Base-by-base conservation (phyloP, 2,888 invertebrate species). In the Drosophila mettleri region DNA sequence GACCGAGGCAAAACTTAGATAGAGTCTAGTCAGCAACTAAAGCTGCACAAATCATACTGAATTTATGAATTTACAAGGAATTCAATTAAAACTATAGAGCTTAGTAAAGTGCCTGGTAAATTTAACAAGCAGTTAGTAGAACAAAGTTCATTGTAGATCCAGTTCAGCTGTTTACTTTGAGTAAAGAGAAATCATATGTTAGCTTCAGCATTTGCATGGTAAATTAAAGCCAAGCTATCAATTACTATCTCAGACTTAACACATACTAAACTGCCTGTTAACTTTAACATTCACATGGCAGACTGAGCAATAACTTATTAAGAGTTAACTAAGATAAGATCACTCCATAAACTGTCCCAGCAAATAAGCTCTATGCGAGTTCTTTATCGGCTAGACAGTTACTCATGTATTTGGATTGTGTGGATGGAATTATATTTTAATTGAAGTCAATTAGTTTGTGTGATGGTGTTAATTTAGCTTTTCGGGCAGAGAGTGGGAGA, bases 361-460 rank as follows among this genome's bases (percentile, higher is more conserved):
- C 43, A 9, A n/a, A 43, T n/a, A n/a, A n/a, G 4, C 12, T 14
- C 4, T 8, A 4, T 41, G n/a, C 9, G 24, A 24, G n/a, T n/a
- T n/a, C 41, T 43, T 24, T 4, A 8, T 14, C 3, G n/a, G 9
- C 22, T n/a, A 3, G 22, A 22, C 14, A 8, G 46, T 29, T 27
- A 46, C 10, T 27, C 14, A 48, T 29, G 34, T 67, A 53, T 49
- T 46, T 36, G 22, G 43, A 41, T 69, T 65, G 70, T 80, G 41
- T 77, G 62, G 53, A 62, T 70, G 62, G 69, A 82, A 89, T 87
- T 81, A 82, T 82, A 71, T 80, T 89, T 90, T 88, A 88, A 88
- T 88, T 88, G 90, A 89, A 88, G 89, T 90, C 90, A 89, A 88
- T 88, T 88, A 88, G 60, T 89, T 90, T 88, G 90, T 90, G 78